A percentile compares a stretch with the other conserved stretches of the same genome.
phyloP scores from a whole-genome alignment of 2,797 vertebrate species.

The Oreonectes daqikongensis region DNA sequence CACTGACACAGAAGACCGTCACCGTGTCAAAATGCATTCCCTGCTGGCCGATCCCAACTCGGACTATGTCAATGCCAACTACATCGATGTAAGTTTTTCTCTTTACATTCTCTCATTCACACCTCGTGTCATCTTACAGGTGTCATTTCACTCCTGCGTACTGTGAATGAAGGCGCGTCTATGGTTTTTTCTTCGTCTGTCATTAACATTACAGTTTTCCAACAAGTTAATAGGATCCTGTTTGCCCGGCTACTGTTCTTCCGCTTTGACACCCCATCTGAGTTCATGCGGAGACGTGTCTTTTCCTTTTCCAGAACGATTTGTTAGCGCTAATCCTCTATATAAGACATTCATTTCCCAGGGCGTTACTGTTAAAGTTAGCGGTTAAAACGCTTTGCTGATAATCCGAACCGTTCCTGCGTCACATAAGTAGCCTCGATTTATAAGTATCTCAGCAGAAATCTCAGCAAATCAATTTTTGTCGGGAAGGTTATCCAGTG shows the following conservation, averaged over 20 bases:
- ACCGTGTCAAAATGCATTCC: conserved; percentile 91
- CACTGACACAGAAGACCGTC: conserved; percentile 83
- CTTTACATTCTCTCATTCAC: background rate
- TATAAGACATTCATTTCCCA: background rate
- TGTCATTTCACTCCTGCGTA: background rate
- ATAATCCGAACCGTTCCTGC: background rate
- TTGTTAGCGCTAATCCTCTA: background rate
- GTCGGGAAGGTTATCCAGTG: background rate
- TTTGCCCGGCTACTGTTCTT: background rate
- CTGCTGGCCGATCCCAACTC: conserved; percentile 89
- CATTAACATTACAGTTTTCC: background rate
- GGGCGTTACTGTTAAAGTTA: background rate
- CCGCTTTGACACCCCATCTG: background rate
- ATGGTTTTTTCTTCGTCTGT: background rate
- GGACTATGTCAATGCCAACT: conserved; percentile 94
- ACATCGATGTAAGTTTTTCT: conserved; percentile 88
- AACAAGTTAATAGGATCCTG: background rate
- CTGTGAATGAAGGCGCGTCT: background rate
- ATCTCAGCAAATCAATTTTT: conserved; percentile 5
- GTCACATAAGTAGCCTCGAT: background rate
- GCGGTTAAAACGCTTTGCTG: background rate
- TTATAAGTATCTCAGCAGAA: background rate
- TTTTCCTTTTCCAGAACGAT: conserved; percentile 1
- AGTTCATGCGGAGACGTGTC: background rate
- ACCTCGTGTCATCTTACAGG: background rate